Base-by-base conservation (phyloP, 2,113 vertebrate species). In the Lepus timidus region DNA sequence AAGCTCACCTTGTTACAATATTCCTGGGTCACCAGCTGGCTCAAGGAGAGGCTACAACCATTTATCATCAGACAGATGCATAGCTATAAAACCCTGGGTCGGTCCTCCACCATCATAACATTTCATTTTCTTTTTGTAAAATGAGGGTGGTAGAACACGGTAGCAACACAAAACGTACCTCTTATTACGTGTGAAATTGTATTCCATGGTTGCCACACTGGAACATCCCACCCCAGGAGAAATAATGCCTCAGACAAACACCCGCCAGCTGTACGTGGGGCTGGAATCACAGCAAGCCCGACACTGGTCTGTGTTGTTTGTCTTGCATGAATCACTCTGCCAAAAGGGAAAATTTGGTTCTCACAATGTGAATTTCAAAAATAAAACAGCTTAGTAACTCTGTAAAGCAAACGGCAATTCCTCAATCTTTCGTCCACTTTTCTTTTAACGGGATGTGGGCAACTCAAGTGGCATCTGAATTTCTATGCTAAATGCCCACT, bases 331-430 rank as follows among this genome's bases (percentile, higher is more conserved):
- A 88, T 88, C 85, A 95, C 74, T 55, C 74, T 22, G 65, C 70
- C 68, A 4, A n/a, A 79, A 88, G 88, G 44, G 39, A 64, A 68
- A 95, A 70, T 33, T 52, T 95, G 19, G 70, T 70, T 92, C 51
- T 96, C 82, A 94, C 33, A 93, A 88, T 55, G 29, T 13, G 12
- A 91, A 68, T 90, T 94, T 68, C 64, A 83, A 90, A 96, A 78
- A 70, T 75, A 80, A 85, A 95, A 79, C 36, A 79, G 39, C 17
- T 33, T 27, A 52, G 68, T 70, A 94, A 88, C n/a, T 97, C 81
- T 73, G 58, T 36, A 64, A 44, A 93, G 52, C 52, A 52, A 94
- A 71, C 94, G 80, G 36, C 11, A 87, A 93, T 27, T 23, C 29
- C 36, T 36, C 22, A n/a, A 74, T 49, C 19, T 84, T 82, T 79